These are phyloP conservation scores for Acromyrmex heyeri DNA, from an alignment of 1,140 invertebrate genomes.

Conservation along the genomic window DNA sequence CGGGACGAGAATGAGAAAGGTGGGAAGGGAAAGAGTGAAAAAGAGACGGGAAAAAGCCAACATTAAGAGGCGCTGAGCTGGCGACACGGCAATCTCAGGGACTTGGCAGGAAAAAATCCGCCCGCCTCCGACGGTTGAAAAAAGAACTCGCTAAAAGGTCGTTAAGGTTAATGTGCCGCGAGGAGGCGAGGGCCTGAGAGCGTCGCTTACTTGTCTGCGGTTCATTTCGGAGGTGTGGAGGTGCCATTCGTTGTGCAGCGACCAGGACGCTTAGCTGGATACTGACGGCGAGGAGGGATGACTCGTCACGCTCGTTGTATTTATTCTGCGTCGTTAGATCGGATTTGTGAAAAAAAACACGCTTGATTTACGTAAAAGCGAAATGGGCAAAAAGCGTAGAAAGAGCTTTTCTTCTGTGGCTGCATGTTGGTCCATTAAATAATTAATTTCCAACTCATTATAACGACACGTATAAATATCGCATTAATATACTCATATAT, in stretches of 20 bases:
- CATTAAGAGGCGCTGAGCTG: conserved; percentile 84
- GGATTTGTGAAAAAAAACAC: conserved; percentile 20
- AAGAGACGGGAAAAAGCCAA: conserved; percentile 75
- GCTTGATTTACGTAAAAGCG: conserved; percentile 16
- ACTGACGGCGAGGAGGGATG: not conserved
- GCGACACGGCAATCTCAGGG: conserved; percentile 82
- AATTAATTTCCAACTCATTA: conserved; percentile 19
- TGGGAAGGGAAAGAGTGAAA: not conserved
- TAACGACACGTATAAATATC: not conserved
- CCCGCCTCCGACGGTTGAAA: conserved; percentile 61
- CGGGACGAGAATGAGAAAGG: not conserved
- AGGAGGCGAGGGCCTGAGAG: conserved; percentile 60
- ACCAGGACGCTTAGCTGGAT: not conserved
- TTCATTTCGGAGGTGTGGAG: conserved; percentile 57
- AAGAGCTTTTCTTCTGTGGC: not conserved
- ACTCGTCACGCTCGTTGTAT: conserved; percentile 46
- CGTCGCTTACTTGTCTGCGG: conserved; percentile 59
- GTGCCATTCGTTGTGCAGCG: not conserved
- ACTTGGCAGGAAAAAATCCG: conserved; percentile 75
- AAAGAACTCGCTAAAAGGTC: conserved; percentile 83
- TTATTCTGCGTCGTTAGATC: conserved; percentile 41
- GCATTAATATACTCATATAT: not conserved
- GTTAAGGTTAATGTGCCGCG: conserved; percentile 84
- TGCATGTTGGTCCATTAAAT: not conserved
- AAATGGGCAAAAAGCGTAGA: not conserved